Evolutionary conservation across 2,797 vertebrate genomes (phyloP).

Genomic region (Anguilla megastoma): DNA sequence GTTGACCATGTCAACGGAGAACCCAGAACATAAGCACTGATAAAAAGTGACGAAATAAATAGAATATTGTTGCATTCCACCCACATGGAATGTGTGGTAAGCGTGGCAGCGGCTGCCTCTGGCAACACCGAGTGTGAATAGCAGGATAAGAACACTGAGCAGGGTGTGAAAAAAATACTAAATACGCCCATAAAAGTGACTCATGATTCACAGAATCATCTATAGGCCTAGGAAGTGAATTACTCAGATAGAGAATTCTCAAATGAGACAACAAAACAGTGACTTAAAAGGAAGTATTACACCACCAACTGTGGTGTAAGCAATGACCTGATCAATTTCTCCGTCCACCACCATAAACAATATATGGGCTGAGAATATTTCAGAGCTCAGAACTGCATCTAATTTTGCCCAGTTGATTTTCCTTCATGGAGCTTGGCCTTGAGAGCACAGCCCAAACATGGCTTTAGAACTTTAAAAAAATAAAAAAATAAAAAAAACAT

Average conservation of each 20-base stretch:
- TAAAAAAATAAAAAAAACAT: too few species aligned
- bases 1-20: slow-evolving; percentile 18
- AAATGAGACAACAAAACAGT: neutral
- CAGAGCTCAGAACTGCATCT: slow-evolving; percentile 5
- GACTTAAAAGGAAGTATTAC: neutral
- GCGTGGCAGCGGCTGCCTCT: neutral
- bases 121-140: neutral
- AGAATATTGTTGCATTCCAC: too few species aligned
- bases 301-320: neutral
- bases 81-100: neutral
- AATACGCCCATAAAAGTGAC: neutral
- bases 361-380: neutral
- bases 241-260: neutral
- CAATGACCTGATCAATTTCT: neutral
- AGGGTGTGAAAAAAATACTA: neutral
- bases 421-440: neutral
- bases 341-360: neutral
- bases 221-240: neutral
- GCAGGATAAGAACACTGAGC: neutral
- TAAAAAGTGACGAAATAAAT: neutral
- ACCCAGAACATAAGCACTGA: neutral
- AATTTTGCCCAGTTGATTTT: neutral
- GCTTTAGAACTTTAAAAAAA: neutral
- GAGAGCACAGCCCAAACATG: neutral
- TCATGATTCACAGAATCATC: neutral